A percentile compares a stretch with the other conserved stretches of the same genome.
phyloP scores from a whole-genome alignment of 2,113 vertebrate genomes.

The Apeltes quadracus region DNA sequence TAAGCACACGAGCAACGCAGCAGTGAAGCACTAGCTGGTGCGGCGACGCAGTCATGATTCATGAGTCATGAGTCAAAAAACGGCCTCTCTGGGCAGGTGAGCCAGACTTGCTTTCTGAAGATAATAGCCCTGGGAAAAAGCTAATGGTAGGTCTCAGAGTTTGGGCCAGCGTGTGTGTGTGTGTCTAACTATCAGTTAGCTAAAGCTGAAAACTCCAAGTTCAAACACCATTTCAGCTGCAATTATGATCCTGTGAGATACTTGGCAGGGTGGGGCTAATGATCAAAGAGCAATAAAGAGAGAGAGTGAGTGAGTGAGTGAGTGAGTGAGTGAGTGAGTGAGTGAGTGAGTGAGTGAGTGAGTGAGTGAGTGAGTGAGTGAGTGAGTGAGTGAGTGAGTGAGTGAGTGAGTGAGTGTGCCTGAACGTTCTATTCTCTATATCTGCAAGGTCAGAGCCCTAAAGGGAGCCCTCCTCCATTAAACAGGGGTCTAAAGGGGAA shows the following conservation, averaged over 20 bases:
- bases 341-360: not conserved
- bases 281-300: constrained; percentile 29
- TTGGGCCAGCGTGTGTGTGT: not conserved
- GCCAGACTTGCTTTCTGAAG: constrained; percentile 10
- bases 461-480: constrained; percentile 22
- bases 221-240: constrained; percentile 52
- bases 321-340: not conserved
- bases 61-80: constrained; percentile 1
- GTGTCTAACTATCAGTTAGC: constrained; percentile 35
- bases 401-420: not conserved
- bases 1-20: not conserved
- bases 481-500: constrained; percentile 19
- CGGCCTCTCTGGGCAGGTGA: constrained; percentile 4
- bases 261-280: constrained; percentile 29
- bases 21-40: not conserved
- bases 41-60: not conserved
- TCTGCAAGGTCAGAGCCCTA: constrained; percentile 16
- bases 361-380: constrained; percentile 3
- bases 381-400: not conserved
- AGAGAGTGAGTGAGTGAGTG: not conserved
- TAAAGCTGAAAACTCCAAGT: constrained; percentile 48
- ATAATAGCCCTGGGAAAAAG: constrained; percentile 5
- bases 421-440: constrained; percentile 42
- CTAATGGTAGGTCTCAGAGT: not conserved
- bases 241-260: constrained; percentile 65